Evolutionary conservation across 2,797 vertebrate genomes (phyloP).

Genomic region (Lates japonicus): DNA sequence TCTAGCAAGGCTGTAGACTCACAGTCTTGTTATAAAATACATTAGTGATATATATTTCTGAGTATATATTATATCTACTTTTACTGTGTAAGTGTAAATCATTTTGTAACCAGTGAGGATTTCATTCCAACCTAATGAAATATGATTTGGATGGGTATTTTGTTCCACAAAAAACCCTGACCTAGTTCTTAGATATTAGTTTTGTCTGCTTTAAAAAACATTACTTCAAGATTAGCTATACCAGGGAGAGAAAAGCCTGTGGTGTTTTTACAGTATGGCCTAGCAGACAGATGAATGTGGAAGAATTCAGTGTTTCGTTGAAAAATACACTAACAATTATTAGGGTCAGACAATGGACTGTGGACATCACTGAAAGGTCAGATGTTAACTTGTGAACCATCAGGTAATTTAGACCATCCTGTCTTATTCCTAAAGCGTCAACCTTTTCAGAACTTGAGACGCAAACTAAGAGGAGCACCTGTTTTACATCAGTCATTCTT

Average conservation of each 20-base stretch:
- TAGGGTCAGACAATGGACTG: background rate
- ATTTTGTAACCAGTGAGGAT: background rate
- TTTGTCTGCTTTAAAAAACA: background rate
- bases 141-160: background rate
- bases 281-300: background rate
- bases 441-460: slow-evolving; percentile 12
- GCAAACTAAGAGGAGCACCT: slow-evolving; percentile 35
- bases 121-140: background rate
- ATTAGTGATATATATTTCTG: too few species aligned
- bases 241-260: background rate
- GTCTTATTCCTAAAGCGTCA: background rate
- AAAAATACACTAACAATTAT: slow-evolving; percentile 12
- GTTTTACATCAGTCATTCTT: slow-evolving; percentile 30
- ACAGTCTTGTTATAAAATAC: background rate
- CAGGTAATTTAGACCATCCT: background rate
- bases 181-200: background rate
- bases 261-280: background rate
- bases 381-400: slow-evolving; percentile 12
- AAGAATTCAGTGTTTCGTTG: background rate
- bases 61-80: background rate
- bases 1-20: background rate
- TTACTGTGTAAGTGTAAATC: background rate
- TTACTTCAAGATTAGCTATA: background rate
- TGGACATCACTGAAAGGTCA: slow-evolving; percentile 17
- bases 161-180: background rate